phyloP scores from a whole-genome alignment of 2,797 vertebrate genomes.

The Labroides dimidiatus region DNA sequence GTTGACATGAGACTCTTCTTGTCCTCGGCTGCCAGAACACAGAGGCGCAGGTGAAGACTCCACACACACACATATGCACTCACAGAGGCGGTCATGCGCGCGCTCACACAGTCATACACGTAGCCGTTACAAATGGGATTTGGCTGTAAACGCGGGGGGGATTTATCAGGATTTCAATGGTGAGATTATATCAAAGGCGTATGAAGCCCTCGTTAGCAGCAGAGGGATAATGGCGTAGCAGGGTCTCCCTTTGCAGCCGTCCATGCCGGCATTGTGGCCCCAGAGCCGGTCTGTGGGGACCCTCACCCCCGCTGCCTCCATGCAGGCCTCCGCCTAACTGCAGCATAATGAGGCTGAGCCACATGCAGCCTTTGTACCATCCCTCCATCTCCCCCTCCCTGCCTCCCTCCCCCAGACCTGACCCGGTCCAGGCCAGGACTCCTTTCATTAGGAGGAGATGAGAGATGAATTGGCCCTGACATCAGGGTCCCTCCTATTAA shows the following conservation, averaged over 20 bases:
- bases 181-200: conserved; percentile 94
- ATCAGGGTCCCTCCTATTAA: conserved; percentile 86
- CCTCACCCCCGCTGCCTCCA: conserved; percentile 89
- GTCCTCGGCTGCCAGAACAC: conserved; percentile 84
- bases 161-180: conserved; percentile 95
- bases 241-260: conserved; percentile 89
- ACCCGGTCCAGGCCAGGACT: conserved; percentile 87
- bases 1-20: conserved; percentile 86
- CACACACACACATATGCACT: conserved; percentile 28
- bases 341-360: conserved; percentile 94
- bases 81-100: conserved; percentile 12
- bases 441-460: conserved; percentile 89
- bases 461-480: conserved; percentile 91
- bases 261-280: conserved; percentile 90
- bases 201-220: conserved; percentile 95
- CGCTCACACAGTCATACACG: conserved; percentile 51
- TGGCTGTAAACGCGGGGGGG: conserved; percentile 89
- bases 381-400: conserved; percentile 59
- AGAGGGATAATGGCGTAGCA: conserved; percentile 90
- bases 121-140: conserved; percentile 94
- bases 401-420: conserved; percentile 64
- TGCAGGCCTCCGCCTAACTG: conserved; percentile 88
- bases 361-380: conserved; percentile 91
- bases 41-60: conserved; percentile 81
- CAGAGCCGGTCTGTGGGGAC: conserved; percentile 88